Conservation (phyloP, 2,797 vertebrate genomes). For the Oryzias dopingdopingensis region DNA sequence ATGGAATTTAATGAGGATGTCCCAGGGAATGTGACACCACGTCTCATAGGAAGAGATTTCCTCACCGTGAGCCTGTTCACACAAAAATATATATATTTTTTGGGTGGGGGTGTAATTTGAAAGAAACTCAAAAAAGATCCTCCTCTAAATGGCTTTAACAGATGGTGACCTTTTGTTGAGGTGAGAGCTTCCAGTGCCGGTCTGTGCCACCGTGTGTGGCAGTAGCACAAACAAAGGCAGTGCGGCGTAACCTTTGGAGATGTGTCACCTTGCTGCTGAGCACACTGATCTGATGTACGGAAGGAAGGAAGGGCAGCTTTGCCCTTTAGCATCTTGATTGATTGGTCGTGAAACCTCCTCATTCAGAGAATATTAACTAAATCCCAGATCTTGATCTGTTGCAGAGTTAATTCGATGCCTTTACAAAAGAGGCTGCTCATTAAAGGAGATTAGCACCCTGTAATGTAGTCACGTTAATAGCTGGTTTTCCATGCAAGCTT, state of each 20-base stretch:
- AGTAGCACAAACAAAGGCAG: slow-evolving; percentile 32
- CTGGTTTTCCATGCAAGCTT: slow-evolving; percentile 17
- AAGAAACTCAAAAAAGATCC: not conserved
- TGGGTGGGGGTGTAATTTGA: not conserved
- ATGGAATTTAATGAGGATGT: slow-evolving; percentile 33
- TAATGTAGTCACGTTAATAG: slow-evolving; percentile 25
- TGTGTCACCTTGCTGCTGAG: slow-evolving; percentile 37
- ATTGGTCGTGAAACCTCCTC: slow-evolving; percentile 32
- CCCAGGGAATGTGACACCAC: slow-evolving; percentile 27
- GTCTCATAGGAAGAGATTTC: not conserved
- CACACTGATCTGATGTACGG: slow-evolving; percentile 28
- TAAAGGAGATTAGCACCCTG: slow-evolving; percentile 42
- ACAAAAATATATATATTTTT: not conserved
- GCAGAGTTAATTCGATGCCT: slow-evolving; percentile 19
- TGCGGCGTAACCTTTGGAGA: slow-evolving; percentile 40
- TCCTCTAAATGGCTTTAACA: not conserved
- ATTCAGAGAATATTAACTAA: slow-evolving; percentile 21
- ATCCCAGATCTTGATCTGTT: slow-evolving; percentile 26
- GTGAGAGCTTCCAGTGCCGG: slow-evolving; percentile 16
- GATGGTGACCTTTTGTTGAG: slow-evolving; percentile 36
- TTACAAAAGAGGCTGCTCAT: slow-evolving; percentile 38
- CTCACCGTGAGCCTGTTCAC: not conserved
- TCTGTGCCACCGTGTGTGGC: slow-evolving; percentile 15
- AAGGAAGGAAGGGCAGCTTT: slow-evolving; percentile 19
- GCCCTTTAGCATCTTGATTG: slow-evolving; percentile 52